Base-by-base conservation (phyloP, 2,113 vertebrate species). In the Aptenodytes patagonicus region DNA sequence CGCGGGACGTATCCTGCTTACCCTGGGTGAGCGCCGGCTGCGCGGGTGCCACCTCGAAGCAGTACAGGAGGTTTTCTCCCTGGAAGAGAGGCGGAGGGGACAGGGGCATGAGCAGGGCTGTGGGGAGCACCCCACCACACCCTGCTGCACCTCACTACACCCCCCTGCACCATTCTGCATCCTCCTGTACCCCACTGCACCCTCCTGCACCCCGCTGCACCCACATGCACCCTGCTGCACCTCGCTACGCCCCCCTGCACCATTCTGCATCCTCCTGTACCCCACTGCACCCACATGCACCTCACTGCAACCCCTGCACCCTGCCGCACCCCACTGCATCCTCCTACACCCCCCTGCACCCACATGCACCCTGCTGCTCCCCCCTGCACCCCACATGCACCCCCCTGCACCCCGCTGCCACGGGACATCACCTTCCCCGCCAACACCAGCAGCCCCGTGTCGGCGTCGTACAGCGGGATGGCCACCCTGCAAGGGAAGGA, bases 61-160 rank as follows among this genome's bases (percentile, higher is more conserved):
- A 99, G 95, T 98, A 98, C 2, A 99, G 94, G 69, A 97, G 98
- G 42, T 97, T 98, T 94, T 99, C 99, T 13, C 99, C 99, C 99
- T 99, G 97, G 28, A 95, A 75, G 79, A 80, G 29, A 88, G 15
- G 28, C 0, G 4, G n/a, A 47, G 22, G 40, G 52, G 54, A 49
- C 3, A 14, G 5, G 31, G 52, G 38, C 36, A 22, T 69, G 58
- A 93, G 70, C 2, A 3, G 34, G 7, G 60, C 38, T 46, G 25
- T n/a, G 40, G n/a, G 65, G 49, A 65, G 36, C 42, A 86, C 51
- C 46, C 11, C 21, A 13, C 31, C 0, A 1, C 72, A 79, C 49
- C 16, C 38, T 11, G 8, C 15, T 15, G 58, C 44, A 49, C 13
- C 12, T 32, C 13, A 4, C 15, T 52, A 16, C 49, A 36, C 55